These are phyloP conservation scores for Panthera leo DNA, from an alignment of 2,113 vertebrate species.

Conservation along the genomic window DNA sequence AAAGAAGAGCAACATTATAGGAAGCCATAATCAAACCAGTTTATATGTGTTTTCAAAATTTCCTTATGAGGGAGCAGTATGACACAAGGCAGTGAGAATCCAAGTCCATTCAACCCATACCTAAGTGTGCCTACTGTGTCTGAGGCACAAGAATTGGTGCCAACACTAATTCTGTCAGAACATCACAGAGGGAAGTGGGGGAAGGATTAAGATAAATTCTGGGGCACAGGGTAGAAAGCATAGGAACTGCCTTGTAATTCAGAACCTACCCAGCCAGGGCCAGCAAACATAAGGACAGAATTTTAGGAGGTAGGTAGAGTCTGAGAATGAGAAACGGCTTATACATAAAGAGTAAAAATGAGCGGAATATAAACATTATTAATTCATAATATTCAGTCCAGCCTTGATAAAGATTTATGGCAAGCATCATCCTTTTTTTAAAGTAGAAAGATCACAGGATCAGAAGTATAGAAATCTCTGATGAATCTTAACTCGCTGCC, in stretches of 20 bases:
- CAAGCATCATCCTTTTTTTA: background rate
- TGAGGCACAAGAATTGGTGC: background rate
- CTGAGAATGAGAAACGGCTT: background rate
- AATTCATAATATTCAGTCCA: background rate
- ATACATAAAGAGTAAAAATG: background rate
- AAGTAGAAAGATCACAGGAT: background rate
- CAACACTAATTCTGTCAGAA: background rate
- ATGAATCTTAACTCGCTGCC: background rate
- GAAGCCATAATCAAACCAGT: background rate
- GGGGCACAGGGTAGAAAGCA: background rate
- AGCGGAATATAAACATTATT: background rate
- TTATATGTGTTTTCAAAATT: background rate
- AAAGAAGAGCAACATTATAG: background rate
- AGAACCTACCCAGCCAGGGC: background rate
- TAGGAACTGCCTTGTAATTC: background rate
- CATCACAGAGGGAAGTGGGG: background rate
- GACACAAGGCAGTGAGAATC: background rate
- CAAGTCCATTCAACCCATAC: background rate
- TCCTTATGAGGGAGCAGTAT: background rate
- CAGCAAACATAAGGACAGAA: background rate
- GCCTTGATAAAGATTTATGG: background rate
- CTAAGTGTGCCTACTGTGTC: background rate
- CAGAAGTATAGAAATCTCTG: background rate
- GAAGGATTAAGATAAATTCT: background rate
- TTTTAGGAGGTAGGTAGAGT: background rate